phyloP scores from a whole-genome alignment of 2,797 vertebrate species.

The Pseudochirops corinnae region DNA sequence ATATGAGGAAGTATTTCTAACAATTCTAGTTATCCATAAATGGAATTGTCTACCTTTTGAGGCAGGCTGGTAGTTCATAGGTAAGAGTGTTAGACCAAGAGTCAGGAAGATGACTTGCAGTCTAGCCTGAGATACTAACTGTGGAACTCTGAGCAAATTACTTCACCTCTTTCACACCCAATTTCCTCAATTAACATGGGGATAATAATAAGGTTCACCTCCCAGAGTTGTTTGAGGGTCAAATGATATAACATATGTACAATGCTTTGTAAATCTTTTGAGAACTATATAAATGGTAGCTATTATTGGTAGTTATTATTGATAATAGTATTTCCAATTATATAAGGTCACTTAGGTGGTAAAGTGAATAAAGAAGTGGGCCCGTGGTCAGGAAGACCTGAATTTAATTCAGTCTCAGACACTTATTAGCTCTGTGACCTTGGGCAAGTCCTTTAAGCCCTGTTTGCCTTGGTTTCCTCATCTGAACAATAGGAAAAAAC shows the following conservation, averaged over 20 bases:
- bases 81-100: neutral
- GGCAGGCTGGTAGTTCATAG: neutral
- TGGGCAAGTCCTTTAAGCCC: constrained; percentile 13
- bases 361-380: neutral
- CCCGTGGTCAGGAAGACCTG: neutral
- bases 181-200: neutral
- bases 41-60: neutral
- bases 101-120: neutral
- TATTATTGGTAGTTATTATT: neutral
- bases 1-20: constrained; percentile 5
- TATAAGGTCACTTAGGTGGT: neutral
- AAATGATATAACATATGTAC: neutral
- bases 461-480: constrained; percentile 50
- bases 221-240: neutral
- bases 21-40: neutral
- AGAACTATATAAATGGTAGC: neutral
- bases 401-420: neutral
- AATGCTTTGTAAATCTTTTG: neutral
- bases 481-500: neutral
- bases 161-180: neutral
- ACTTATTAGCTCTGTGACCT: constrained; percentile 16
- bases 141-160: neutral
- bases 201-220: neutral
- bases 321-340: neutral
- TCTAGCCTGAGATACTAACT: neutral